Percentiles rank a stretch among this genome's conserved stretches.
phyloP scores from a whole-genome alignment of 2,888 invertebrate species.

The Melanargia galathea region DNA sequence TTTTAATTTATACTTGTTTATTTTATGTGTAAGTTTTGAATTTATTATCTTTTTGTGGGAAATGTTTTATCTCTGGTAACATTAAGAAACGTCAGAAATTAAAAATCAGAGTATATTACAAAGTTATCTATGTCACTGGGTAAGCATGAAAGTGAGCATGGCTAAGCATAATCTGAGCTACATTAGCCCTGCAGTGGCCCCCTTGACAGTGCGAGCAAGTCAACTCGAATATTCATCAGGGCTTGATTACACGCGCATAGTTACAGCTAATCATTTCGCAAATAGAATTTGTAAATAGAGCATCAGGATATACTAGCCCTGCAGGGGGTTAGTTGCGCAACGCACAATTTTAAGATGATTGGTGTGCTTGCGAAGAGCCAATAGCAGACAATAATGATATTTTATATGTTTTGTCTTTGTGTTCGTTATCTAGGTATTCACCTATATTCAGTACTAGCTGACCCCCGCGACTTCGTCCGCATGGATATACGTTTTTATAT shows the following conservation, averaged over 20 bases:
- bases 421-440: too few relatives aligned
- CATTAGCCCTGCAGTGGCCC: conserved; percentile 58
- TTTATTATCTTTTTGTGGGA: too few relatives aligned
- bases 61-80: too few relatives aligned
- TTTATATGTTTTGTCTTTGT: too few relatives aligned
- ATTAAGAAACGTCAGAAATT: too few relatives aligned
- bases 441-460: too few relatives aligned
- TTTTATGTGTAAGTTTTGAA: too few relatives aligned
- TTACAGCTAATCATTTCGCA: conserved; percentile 37
- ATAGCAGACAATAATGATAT: too few relatives aligned
- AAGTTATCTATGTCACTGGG: background rate
- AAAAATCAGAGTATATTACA: too few relatives aligned
- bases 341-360: background rate
- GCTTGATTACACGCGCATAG: conserved; percentile 55
- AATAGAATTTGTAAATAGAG: conserved; percentile 38
- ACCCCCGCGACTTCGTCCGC: too few relatives aligned
- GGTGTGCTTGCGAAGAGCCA: background rate
- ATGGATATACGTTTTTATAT: too few relatives aligned
- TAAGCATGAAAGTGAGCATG: conserved; percentile 49
- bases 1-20: too few relatives aligned
- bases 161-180: conserved; percentile 69
- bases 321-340: background rate
- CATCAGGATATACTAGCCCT: conserved; percentile 22
- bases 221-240: conserved; percentile 74
- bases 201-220: conserved; percentile 50